Conservation (phyloP, 2,113 vertebrate genomes). For the Danionella cerebrum region DNA sequence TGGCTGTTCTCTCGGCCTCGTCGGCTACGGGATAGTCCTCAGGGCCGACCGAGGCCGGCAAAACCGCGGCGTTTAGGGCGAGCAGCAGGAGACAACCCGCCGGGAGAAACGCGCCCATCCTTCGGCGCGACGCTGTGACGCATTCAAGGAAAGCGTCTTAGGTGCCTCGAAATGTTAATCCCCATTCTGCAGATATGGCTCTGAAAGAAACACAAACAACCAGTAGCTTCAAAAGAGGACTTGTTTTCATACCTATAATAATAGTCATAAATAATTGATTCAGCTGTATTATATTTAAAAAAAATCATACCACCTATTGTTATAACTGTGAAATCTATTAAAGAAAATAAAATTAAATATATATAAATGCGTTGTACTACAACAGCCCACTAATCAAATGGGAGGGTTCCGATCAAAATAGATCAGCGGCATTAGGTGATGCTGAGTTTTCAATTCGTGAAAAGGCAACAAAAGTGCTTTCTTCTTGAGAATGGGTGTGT, state of each 20-base stretch:
- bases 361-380: no score
- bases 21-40: slow-evolving; percentile 84
- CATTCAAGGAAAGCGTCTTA: slow-evolving; percentile 51
- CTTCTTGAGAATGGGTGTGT: not conserved
- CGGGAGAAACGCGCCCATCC: slow-evolving; percentile 84
- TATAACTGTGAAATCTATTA: no score
- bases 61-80: slow-evolving; percentile 70
- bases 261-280: not conserved
- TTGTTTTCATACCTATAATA: no score
- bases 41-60: slow-evolving; percentile 77
- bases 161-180: slow-evolving; percentile 47
- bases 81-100: slow-evolving; percentile 79
- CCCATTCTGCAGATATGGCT: slow-evolving; percentile 29
- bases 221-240: not conserved
- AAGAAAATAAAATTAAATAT: no score
- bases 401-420: no score
- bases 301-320: no score
- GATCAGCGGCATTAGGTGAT: no score
- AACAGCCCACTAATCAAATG: no score
- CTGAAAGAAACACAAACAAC: not conserved
- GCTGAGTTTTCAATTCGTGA: not conserved
- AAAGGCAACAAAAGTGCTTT: not conserved
- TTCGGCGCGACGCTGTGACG: slow-evolving; percentile 69
- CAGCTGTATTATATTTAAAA: not conserved
- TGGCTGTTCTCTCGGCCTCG: slow-evolving; percentile 82